Base-by-base conservation (phyloP, 2,888 invertebrate species). In the Amiota mariae region DNA sequence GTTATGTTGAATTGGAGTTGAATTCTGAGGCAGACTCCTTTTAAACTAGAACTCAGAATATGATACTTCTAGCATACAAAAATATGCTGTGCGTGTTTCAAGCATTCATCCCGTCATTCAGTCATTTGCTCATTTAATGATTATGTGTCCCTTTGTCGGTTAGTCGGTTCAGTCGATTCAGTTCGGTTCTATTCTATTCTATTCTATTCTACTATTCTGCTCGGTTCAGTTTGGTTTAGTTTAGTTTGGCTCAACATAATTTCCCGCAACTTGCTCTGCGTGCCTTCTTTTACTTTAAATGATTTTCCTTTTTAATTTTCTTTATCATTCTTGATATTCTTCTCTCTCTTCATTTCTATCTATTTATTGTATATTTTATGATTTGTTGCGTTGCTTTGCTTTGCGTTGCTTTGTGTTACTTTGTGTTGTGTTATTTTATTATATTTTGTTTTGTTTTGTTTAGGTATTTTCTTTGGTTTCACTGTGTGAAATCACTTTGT, bases 271-370 rank as follows among this genome's bases (percentile, higher is more conserved):
- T 73, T 73, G 73, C 82, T 75, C 76, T 71, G 84, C 82, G 82
- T 83, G 86, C 80, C 82, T 81, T 36, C 36, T 36, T 82, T 80
- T 78, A 80, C 77, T 76, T 86, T 85, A 83, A 83, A 86, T 83
- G 86, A 85, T 83, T 83, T 85, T 83, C 86, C 84, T 85, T 81
- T 81, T 76, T 85, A 86, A 84, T 85, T 82, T 82, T 82, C 78
- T 79, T 75, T 77, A 78, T 81, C 76, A 76, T 78, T 84, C 15
- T 54, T 54, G n/a, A 13, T 12, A 2, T 8, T 11, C 54, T 54
- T 54, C 13, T 15, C 54, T 51, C n/a, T 51, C 8, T 51, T 12
- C 18, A 6, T 59, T 59, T 13, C 18, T 13, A 15, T 59, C 11
- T 59, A 36, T 36, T 36, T 36, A 36, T 36, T 36, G 36, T 36